phyloP scores from a whole-genome alignment of 2,113 vertebrate species.

The Leuciscus idus region DNA sequence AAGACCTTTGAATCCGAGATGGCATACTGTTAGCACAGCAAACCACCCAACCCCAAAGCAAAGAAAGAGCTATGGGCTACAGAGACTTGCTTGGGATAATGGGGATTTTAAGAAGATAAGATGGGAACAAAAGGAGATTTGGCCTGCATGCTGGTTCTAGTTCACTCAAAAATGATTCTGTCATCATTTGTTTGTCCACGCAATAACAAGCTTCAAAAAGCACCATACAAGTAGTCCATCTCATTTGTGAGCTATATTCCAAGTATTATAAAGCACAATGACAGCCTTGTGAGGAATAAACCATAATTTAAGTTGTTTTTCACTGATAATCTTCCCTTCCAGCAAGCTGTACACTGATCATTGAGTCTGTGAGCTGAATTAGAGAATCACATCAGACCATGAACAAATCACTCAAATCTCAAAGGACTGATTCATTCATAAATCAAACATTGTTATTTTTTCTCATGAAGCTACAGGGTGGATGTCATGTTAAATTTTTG shows the following conservation, averaged over 20 bases:
- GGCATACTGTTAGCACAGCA: not conserved
- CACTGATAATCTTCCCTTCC: not conserved
- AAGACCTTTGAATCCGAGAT: constrained; percentile 3
- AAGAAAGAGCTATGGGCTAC: not conserved
- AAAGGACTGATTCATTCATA: not conserved
- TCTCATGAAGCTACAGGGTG: not conserved
- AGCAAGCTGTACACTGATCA: not conserved
- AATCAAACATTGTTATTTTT: not conserved
- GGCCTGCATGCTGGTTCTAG: too few species aligned
- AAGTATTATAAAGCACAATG: not conserved
- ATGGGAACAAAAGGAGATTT: not conserved
- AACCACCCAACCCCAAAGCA: not conserved
- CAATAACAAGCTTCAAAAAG: not conserved
- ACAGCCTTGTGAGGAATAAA: not conserved
- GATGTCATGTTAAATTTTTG: not conserved
- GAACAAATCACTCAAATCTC: not conserved
- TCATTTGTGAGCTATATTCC: not conserved
- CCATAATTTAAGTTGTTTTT: not conserved
- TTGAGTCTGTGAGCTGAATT: too few species aligned
- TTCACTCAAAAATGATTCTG: not conserved
- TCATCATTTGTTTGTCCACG: not conserved
- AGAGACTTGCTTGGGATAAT: not conserved
- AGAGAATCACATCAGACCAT: too few species aligned
- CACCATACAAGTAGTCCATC: not conserved
- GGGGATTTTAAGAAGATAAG: constrained; percentile 17